A percentile compares a stretch with the other conserved stretches of the same genome.
Conservation (phyloP, 2,113 vertebrate genomes). For the Miniopterus natalensis region DNA sequence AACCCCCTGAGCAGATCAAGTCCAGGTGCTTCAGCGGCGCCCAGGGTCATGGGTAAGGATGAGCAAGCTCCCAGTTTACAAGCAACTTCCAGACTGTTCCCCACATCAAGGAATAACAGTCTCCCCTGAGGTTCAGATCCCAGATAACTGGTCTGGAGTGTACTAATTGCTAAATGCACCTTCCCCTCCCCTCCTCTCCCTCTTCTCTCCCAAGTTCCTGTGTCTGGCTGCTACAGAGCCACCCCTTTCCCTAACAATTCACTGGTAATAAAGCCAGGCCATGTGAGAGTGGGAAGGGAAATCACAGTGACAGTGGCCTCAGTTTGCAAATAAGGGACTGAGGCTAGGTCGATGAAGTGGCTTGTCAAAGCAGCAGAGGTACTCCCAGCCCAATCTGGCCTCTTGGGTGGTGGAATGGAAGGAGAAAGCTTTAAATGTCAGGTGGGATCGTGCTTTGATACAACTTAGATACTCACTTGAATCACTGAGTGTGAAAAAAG, state of each 20-base stretch:
- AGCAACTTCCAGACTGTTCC: not conserved
- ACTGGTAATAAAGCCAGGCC: not conserved
- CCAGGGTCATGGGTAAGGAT: not conserved
- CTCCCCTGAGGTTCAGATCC: not conserved
- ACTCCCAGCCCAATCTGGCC: not conserved
- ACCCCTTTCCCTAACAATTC: not conserved
- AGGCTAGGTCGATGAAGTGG: not conserved
- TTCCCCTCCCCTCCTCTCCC: not conserved
- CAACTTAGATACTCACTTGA: not conserved
- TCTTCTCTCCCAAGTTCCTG: not conserved
- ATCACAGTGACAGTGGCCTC: not conserved
- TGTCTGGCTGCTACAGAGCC: accelerated
- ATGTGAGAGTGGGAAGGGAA: not conserved
- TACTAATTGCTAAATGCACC: not conserved
- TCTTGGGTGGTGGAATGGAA: not conserved
- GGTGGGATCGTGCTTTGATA: not conserved
- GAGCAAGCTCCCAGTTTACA: not conserved
- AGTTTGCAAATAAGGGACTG: conserved; percentile 21
- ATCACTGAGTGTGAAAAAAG: not conserved
- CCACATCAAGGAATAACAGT: not conserved
- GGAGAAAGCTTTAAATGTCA: not conserved
- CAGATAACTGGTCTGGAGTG: not conserved
- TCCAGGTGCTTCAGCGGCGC: not conserved
- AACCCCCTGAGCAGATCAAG: not conserved
- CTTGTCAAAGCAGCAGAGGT: not conserved